A percentile compares a stretch with the other conserved stretches of the same genome.
Conservation (phyloP, 2,888 invertebrate species). For the Limnephilus rhombicus region DNA sequence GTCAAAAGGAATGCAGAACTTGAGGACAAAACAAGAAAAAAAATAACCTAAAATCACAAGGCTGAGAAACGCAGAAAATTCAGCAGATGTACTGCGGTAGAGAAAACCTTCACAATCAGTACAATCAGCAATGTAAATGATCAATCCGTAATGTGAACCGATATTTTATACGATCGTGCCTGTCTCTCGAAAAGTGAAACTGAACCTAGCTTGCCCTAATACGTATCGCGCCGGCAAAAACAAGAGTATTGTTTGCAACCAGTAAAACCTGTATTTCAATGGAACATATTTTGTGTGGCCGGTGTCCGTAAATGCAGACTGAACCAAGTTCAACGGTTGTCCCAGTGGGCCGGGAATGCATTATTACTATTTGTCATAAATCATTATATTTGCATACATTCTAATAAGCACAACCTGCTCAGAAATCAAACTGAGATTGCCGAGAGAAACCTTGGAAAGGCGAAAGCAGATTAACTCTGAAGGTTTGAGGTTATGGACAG, state of each 20-base stretch:
- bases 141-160: not conserved
- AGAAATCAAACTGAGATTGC: not conserved
- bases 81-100: not conserved
- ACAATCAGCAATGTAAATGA: not conserved
- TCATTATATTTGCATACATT: not conserved
- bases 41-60: not conserved
- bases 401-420: not conserved
- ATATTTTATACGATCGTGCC: conserved; percentile 22
- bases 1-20: not conserved
- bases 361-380: not conserved
- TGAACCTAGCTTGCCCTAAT: conserved; percentile 21
- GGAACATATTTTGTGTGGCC: not conserved
- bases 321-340: conserved; percentile 19
- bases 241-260: conserved; percentile 40
- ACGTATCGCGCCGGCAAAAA: conserved; percentile 19
- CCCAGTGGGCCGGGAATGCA: conserved; percentile 25
- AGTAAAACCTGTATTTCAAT: conserved; percentile 33
- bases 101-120: not conserved
- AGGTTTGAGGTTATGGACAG: not conserved
- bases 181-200: conserved; percentile 43
- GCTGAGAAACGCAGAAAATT: not conserved
- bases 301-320: not conserved
- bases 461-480: not conserved
- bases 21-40: not conserved
- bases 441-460: not conserved